Conservation (phyloP, 2,888 invertebrate species). For the Dysmachus trigonus region DNA sequence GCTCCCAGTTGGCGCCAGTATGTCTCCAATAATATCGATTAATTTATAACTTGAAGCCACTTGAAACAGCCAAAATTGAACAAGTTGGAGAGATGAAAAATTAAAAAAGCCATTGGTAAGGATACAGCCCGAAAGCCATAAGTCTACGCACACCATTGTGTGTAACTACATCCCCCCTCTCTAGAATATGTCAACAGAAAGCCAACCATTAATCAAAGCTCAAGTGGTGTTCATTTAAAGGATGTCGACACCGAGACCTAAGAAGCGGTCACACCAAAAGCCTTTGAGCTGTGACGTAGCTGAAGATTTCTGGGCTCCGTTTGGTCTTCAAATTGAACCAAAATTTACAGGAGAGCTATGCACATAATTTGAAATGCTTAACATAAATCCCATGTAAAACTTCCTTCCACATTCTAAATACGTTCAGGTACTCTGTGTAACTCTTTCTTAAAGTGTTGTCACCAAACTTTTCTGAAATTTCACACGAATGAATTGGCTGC, state of each 20-base stretch:
- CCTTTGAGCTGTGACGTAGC: background rate
- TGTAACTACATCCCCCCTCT: background rate
- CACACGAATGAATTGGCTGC: background rate
- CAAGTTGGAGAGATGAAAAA: background rate
- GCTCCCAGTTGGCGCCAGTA: background rate
- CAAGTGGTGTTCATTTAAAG: background rate
- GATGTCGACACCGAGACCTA: background rate
- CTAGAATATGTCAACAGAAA: background rate
- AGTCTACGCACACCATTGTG: background rate
- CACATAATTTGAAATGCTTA: background rate
- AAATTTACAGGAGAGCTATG: background rate
- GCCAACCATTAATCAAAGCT: background rate
- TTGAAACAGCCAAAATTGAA: background rate
- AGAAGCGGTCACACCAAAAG: background rate
- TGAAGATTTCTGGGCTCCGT: background rate
- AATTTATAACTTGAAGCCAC: background rate
- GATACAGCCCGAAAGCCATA: background rate
- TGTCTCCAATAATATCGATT: background rate
- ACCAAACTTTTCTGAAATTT: background rate
- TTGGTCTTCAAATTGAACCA: background rate
- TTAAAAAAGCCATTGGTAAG: background rate
- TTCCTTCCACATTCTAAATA: background rate
- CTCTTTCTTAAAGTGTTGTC: background rate
- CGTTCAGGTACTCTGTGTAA: background rate
- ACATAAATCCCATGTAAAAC: background rate